These are phyloP conservation scores for Montipora capitata DNA, from an alignment of 92 coral and sea anemone species.

Conservation along the genomic window DNA sequence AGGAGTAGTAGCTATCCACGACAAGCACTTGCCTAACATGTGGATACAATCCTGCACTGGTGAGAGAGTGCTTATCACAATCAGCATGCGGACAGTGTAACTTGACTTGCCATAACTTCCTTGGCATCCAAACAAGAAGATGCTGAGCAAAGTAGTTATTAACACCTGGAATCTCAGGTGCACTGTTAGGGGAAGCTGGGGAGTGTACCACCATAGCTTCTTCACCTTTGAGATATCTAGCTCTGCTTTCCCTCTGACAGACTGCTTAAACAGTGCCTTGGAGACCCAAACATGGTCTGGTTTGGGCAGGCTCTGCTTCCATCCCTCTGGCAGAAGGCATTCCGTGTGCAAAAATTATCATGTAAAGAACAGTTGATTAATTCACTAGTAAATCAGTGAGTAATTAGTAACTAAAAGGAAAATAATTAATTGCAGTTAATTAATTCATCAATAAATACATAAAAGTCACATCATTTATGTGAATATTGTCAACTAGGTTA, in stretches of 20 bases:
- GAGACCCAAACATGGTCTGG: slow-evolving; percentile 67
- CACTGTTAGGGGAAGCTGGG: slow-evolving; percentile 40
- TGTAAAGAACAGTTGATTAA: not conserved
- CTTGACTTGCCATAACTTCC: slow-evolving; percentile 49
- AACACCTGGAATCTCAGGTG: slow-evolving; percentile 40
- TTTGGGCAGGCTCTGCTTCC: slow-evolving; percentile 58
- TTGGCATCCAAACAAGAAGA: slow-evolving; percentile 75
- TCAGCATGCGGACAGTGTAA: slow-evolving; percentile 56
- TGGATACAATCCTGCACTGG: slow-evolving; percentile 62
- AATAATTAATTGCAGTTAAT: too few species aligned
- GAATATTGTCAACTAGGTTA: too few species aligned
- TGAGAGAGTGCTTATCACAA: slow-evolving; percentile 43
- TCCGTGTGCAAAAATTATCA: not conserved
- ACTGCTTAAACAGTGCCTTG: slow-evolving; percentile 37
- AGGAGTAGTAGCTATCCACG: slow-evolving; percentile 66
- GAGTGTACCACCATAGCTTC: slow-evolving; percentile 70
- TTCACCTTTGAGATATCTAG: slow-evolving; percentile 34
- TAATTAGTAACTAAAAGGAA: not conserved
- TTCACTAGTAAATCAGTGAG: not conserved
- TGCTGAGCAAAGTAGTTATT: slow-evolving; percentile 56
- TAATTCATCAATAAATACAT: too few species aligned
- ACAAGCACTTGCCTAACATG: slow-evolving; percentile 69
- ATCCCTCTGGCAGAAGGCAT: slow-evolving; percentile 61
- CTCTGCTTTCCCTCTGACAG: slow-evolving; percentile 25
- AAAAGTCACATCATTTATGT: too few species aligned